A percentile compares a stretch with the other conserved stretches of the same genome.
phyloP scores from a whole-genome alignment of 2,113 vertebrate genomes.

The Proterorhinus semilunaris region DNA sequence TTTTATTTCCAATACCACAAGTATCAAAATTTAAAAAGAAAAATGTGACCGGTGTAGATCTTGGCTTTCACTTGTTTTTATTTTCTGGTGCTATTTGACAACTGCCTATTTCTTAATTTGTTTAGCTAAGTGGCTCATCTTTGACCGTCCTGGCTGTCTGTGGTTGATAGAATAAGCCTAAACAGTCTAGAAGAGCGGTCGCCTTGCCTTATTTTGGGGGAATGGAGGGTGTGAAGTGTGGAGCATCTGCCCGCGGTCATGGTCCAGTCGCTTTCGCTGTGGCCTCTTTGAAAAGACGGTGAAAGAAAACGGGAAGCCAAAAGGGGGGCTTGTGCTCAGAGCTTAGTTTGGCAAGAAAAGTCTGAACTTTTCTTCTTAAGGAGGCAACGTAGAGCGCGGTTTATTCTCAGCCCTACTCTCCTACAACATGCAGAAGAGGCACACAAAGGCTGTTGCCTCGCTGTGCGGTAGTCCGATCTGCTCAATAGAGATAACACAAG shows the following conservation, averaged over 20 bases:
- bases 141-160: too few relatives aligned
- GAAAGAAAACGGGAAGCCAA: constrained; percentile 28
- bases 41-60: too few relatives aligned
- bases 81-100: too few relatives aligned
- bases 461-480: not conserved
- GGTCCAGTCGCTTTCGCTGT: constrained; percentile 73
- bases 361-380: not conserved
- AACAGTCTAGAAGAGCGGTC: constrained; percentile 9
- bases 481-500: constrained; percentile 10
- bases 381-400: constrained; percentile 15
- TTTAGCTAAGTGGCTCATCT: too few relatives aligned
- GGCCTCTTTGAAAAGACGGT: constrained; percentile 80
- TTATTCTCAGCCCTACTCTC: not conserved
- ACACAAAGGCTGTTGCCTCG: too few relatives aligned
- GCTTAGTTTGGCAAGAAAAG: constrained; percentile 68
- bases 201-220: constrained; percentile 47
- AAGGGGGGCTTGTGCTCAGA: constrained; percentile 10
- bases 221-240: constrained; percentile 62
- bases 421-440: not conserved
- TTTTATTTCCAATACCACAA: too few relatives aligned
- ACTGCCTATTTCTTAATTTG: too few relatives aligned
- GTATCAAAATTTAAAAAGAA: too few relatives aligned
- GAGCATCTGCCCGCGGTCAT: constrained; percentile 76
- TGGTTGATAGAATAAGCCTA: not conserved
- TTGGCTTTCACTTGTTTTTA: too few relatives aligned